These are phyloP conservation scores for Lepilemur ruficaudatus DNA, from an alignment of 2,797 vertebrate species.

Conservation along the genomic window DNA sequence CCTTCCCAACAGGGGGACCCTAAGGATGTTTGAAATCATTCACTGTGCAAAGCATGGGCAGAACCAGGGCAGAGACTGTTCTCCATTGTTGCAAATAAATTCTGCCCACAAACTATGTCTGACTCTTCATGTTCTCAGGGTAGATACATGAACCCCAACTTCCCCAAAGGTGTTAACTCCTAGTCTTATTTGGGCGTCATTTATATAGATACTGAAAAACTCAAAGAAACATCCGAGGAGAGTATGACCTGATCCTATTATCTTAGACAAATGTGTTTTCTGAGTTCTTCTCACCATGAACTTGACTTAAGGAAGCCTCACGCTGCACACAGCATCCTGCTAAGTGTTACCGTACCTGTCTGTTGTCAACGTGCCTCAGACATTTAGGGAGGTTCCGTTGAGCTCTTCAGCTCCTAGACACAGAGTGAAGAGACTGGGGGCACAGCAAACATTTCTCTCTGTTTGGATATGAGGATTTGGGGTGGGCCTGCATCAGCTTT, in stretches of 20 bases:
- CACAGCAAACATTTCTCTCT: background rate
- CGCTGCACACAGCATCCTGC: constrained; percentile 16
- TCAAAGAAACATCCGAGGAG: constrained; percentile 46
- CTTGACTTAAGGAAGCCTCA: constrained; percentile 51
- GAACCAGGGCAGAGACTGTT: background rate
- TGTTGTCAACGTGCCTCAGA: constrained; percentile 36
- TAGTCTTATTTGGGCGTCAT: constrained; percentile 14
- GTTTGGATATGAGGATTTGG: background rate
- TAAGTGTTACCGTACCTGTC: constrained; percentile 59
- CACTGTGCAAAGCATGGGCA: background rate
- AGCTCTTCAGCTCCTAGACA: background rate
- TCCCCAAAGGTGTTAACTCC: background rate
- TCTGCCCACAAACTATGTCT: background rate
- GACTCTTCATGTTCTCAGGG: background rate
- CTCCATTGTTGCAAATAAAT: background rate
- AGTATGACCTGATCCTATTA: constrained; percentile 46
- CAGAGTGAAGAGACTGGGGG: background rate
- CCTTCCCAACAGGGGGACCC: background rate
- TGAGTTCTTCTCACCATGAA: constrained; percentile 59
- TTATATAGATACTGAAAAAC: constrained; percentile 55
- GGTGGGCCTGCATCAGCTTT: background rate
- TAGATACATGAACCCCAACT: background rate
- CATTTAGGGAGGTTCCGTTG: background rate
- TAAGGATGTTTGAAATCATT: background rate
- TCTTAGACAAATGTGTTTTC: constrained; percentile 59